Base-by-base conservation (phyloP, 1,140 invertebrate species). In the Drosophila bipectinata region DNA sequence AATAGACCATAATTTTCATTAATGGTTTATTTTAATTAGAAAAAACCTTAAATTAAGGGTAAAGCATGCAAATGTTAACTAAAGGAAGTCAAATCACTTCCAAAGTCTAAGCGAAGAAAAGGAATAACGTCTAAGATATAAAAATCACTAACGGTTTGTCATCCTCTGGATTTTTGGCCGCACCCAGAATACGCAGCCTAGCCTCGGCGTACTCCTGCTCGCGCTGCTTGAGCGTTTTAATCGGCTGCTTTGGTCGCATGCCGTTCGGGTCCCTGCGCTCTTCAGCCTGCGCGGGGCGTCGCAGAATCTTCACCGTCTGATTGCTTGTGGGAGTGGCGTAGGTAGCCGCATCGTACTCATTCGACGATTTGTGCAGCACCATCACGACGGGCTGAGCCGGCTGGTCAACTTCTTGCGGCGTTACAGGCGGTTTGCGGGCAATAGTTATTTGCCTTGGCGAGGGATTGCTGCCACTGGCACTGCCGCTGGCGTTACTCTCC, bases 181-280 rank as follows among this genome's bases (percentile, higher is more conserved):
- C 95, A 10, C 97, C 97, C 71, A 97, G 92, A 87, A 98, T 97
- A 77, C 97, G 93, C 57, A 96, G 93, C 57, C 97, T 93, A 21
- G 96, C 96, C 92, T 97, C 95, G 2, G 97, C 96, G 92, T 98
- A 98, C 90, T 97, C 97, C 81, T 96, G 96, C 92, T 97, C 96
- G 80, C 97, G 93, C 93, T 97, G 96, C 93, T 97, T 95, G 8
- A 97, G 92, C 48, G 96, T 96, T 92, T 97, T 97, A 41, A 96
- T 95, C 37, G 96, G 96, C 84, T 96, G 95, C 71, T 94, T 93
- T 48, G 94, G 94, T 12, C 81, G 76, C 37, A 90, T 67, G 15
- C 77, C 89, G 51, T 85, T 90, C 6, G 72, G 66, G 90, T 94
- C 95, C 15, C 79, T 92, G 74, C 96, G 95, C 55, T 95, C 95